Base-by-base conservation (phyloP, 1,140 invertebrate genomes). In the Platyscapa corneri region DNA sequence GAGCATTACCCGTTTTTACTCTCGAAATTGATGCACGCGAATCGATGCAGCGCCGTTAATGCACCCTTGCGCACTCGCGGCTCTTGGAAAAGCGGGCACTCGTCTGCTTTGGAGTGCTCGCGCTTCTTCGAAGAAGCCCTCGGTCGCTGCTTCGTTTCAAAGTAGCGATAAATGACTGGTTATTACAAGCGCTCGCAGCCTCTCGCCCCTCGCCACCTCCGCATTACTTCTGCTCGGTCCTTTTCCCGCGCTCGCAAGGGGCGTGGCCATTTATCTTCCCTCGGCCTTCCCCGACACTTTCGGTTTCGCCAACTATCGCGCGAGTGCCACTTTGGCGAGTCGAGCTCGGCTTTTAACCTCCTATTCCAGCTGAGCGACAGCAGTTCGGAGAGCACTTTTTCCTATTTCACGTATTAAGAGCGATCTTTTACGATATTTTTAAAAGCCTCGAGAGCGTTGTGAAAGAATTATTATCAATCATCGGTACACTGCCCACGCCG, bases 81-180 rank as follows among this genome's bases (percentile, higher is more conserved):
- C 27, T 77, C 53, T 49, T 74, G 53, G 46, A 60, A 74, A 82
- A 72, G 20, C 81, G 70, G 23, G 67, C 14, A 39, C 1, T 30
- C 39, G 42, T 12, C 12, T 46, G 6, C 42, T n/a, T 60, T 46
- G 7, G 16, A 67, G 78, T 46, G 23, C 37, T 64, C 78, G n/a
- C 30, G 42, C 49, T 85, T 80, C 83, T 34, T 74, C 77, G 83
- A 74, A 85, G n/a, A 53, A n/a, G n/a, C n/a, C n/a, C n/a, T n/a
- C n/a, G n/a, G n/a, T 65, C 75, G 72, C n/a, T 39, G 39, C 27
- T 83, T 83, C 53, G 14, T 82, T 60, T 75, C 7, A 37, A 75
- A 83, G 65, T 60, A 65, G 53, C 74, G 37, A 49, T 75, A 65
- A 84, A 84, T 76, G 49, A 76, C 82, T 49, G 82, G 70, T 76